Base-by-base conservation (phyloP, 2,888 invertebrate species). In the Chydorus sphaericus region DNA sequence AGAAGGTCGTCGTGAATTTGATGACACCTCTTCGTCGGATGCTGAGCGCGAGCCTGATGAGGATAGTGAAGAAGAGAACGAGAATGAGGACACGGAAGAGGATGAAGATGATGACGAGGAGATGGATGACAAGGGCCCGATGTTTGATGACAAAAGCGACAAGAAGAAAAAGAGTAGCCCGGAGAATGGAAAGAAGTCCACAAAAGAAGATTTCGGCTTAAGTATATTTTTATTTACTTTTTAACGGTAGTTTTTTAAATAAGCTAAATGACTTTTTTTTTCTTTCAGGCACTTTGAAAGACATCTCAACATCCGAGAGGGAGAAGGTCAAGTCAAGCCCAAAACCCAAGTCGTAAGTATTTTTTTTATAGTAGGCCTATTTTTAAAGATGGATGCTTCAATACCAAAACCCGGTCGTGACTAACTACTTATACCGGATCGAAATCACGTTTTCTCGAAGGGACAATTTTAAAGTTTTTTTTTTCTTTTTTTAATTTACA, bases 1-100 rank as follows among this genome's bases (percentile, higher is more conserved):
- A 65, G 96, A 96, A 71, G 94, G 94, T 0, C 71, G 88, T 54
- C 96, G 97, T n/a, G n/a, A 73, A 78, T 83, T 62, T 96, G 96
- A 70, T 96, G n/a, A 96, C 66, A 93, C 94, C 66, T 88, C 90
- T 67, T 85, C 85, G 0, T 85, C 85, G 1, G 82, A 82, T 60
- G 31, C 30, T 4, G 50, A 50, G 5, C 50, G 66, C 52, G 69
- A 66, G 30, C 62, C 67, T 48, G 70, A 68, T 3, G 71, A 68
- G 72, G 76, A 80, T 53, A 85, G 82, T 66, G 90, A 82, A 70
- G 89, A 86, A 69, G 82, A 82, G 48, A 97, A 97, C 0, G 90
- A 90, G 1, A 90, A 93, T 65, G 92, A 93, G 67, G 85, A 83
- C 63, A 92, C 86, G 0, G 73, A 93, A 48, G 78, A 86, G 59